Conservation (phyloP, 2,888 invertebrate species). For the Kuschelorhynchus macadamiae region DNA sequence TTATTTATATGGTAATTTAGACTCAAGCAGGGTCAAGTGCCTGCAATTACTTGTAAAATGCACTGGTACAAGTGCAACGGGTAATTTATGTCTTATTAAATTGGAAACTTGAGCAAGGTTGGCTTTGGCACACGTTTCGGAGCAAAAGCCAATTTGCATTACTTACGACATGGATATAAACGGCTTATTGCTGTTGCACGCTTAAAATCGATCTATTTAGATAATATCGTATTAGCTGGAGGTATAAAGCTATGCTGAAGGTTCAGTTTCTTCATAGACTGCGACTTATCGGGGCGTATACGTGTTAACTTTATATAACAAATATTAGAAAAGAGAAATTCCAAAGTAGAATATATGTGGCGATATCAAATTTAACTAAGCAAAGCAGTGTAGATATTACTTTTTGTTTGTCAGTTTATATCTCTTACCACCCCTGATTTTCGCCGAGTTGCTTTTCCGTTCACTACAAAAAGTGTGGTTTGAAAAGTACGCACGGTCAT, state of each 20-base stretch:
- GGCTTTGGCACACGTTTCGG: conserved; percentile 35
- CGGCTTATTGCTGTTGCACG: conserved; percentile 30
- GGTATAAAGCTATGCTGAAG: not conserved
- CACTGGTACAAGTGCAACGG: conserved; percentile 32
- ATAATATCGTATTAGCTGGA: not conserved
- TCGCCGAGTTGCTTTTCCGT: too few species aligned
- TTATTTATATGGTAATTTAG: conserved; percentile 30
- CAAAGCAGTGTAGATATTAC: too few species aligned
- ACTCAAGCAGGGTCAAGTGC: conserved; percentile 29
- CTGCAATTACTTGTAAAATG: conserved; percentile 33
- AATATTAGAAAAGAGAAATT: too few species aligned
- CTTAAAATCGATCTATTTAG: not conserved
- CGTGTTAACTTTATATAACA: too few species aligned
- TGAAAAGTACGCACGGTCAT: too few species aligned
- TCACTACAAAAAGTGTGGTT: too few species aligned
- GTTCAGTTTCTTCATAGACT: not conserved
- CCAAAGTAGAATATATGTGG: too few species aligned
- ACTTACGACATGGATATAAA: conserved; percentile 25
- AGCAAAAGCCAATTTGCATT: conserved; percentile 37
- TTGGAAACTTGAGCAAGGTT: conserved; percentile 37
- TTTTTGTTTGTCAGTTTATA: too few species aligned
- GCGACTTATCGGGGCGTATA: too few species aligned
- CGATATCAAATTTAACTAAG: too few species aligned
- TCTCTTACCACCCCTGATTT: too few species aligned
- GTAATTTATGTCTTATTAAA: conserved; percentile 44